Conservation (phyloP, 2,797 vertebrate genomes). For the Myripristis jacobus region DNA sequence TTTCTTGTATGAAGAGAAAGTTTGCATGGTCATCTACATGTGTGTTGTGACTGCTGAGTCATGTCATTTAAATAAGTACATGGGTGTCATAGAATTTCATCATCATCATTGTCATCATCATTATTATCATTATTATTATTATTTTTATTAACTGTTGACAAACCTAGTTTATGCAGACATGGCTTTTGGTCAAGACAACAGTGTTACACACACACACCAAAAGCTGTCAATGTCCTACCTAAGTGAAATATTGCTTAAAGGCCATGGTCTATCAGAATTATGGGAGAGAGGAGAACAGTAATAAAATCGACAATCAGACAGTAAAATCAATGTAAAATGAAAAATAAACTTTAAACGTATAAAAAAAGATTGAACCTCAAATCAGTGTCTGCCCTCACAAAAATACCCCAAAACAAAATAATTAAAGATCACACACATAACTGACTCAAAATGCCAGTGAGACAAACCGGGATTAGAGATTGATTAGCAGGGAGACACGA, state of each 20-base stretch:
- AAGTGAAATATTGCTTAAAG: constrained; percentile 32
- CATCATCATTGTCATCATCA: constrained; percentile 1
- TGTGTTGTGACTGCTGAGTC: constrained; percentile 13
- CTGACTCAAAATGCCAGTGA: constrained; percentile 21
- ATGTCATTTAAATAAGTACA: neutral
- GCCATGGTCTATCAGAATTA: constrained; percentile 19
- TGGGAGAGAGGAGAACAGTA: neutral
- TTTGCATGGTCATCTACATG: constrained; percentile 56
- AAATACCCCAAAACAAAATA: constrained; percentile 28
- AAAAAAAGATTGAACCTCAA: constrained; percentile 35
- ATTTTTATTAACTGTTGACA: constrained; percentile 7
- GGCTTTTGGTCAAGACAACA: constrained; percentile 33
- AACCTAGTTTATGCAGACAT: constrained; percentile 18
- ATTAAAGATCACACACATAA: constrained; percentile 39
- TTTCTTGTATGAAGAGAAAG: constrained; percentile 9
- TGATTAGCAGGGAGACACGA: constrained; percentile 39
- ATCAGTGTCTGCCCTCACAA: too few relatives aligned
- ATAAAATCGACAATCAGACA: constrained; percentile 14
- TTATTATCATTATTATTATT: neutral
- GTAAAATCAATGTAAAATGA: constrained; percentile 42
- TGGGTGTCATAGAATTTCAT: neutral
- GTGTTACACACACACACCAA: neutral
- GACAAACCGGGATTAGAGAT: constrained; percentile 50
- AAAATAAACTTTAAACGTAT: constrained; percentile 24
- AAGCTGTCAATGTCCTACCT: neutral